Conservation (phyloP, 2,797 vertebrate species). For the Halcyon chelicuti region DNA sequence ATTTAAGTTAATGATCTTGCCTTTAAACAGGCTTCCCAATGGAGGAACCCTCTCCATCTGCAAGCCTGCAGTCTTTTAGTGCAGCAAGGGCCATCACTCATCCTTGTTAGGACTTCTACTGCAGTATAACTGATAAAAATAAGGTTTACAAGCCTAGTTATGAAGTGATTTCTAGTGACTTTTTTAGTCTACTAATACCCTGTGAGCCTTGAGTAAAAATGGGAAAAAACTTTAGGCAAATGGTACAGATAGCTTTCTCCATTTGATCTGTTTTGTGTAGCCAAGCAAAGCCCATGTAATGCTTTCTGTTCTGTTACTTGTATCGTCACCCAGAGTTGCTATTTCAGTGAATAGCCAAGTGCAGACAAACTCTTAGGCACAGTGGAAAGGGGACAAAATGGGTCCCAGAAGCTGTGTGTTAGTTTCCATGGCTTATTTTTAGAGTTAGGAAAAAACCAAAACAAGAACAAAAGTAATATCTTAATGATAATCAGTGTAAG, state of each 20-base stretch:
- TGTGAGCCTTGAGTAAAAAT: background rate
- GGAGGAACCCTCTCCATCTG: accelerated
- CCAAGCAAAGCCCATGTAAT: background rate
- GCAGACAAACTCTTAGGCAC: background rate
- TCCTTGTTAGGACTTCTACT: background rate
- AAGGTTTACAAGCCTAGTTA: background rate
- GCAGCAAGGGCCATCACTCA: background rate
- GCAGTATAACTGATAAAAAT: background rate
- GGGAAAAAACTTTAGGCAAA: background rate
- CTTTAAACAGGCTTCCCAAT: background rate
- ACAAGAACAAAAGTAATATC: background rate
- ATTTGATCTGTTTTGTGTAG: background rate
- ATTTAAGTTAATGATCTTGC: background rate
- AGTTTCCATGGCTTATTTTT: background rate
- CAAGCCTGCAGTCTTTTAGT: background rate
- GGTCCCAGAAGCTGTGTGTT: background rate
- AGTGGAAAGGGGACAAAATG: background rate
- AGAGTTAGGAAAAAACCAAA: background rate
- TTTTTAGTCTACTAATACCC: background rate
- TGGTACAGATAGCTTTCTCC: background rate
- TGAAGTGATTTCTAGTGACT: background rate
- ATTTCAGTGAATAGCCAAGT: background rate
- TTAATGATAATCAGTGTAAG: background rate
- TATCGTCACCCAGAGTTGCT: background rate
- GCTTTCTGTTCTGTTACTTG: background rate